Evolutionary conservation across 2,797 vertebrate genomes (phyloP).

Genomic region (Falco berigora): DNA sequence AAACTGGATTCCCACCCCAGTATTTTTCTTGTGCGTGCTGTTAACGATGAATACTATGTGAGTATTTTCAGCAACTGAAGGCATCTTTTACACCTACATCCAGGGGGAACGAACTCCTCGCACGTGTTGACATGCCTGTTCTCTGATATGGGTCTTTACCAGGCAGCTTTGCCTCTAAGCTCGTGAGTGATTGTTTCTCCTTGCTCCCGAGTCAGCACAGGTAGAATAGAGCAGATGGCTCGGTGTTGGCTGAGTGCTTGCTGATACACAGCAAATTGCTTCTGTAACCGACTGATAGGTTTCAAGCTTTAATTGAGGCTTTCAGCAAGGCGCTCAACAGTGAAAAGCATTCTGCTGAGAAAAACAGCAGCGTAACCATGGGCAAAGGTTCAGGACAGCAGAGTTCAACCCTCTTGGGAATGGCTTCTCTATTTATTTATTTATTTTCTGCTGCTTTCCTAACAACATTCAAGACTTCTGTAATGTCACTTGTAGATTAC

Average conservation of each 20-base stretch:
- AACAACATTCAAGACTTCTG: not conserved
- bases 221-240: conserved; percentile 56
- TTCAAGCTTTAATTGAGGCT: conserved; percentile 59
- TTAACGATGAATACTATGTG: not conserved
- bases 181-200: not conserved
- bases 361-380: conserved; percentile 14
- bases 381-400: conserved; percentile 51
- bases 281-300: conserved; percentile 37
- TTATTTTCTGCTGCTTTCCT: conserved; percentile 31
- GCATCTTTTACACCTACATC: not conserved
- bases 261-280: conserved; percentile 51
- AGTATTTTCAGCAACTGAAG: not conserved
- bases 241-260: conserved; percentile 14
- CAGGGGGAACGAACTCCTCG: not conserved
- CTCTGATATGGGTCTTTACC: not conserved
- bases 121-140: not conserved
- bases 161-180: not conserved
- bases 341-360: conserved; percentile 49
- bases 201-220: not conserved
- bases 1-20: not conserved
- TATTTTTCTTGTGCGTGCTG: not conserved
- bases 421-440: not conserved
- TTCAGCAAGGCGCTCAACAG: conserved; percentile 37
- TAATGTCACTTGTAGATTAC: not conserved
- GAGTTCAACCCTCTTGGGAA: conserved; percentile 48